These are phyloP conservation scores for Ooceraea biroi DNA, from an alignment of 1,140 invertebrate genomes.

Conservation along the genomic window DNA sequence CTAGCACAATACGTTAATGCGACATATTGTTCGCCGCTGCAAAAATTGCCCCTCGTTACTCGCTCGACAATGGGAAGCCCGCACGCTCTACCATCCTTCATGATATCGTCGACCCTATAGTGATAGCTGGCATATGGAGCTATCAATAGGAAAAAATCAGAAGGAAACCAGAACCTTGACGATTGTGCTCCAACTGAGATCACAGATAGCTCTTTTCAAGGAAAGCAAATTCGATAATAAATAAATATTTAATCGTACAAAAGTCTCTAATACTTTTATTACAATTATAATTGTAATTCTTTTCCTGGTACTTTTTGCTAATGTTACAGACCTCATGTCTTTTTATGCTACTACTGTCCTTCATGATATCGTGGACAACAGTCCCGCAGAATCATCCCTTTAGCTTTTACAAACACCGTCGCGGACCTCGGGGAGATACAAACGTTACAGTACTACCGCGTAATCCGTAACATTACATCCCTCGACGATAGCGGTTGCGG, in stretches of 20 bases:
- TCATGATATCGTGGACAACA: slow-evolving; percentile 29
- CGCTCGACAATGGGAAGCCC: slow-evolving; percentile 77
- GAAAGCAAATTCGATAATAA: slow-evolving; percentile 55
- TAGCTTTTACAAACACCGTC: slow-evolving; percentile 39
- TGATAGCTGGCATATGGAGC: background rate
- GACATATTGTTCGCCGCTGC: slow-evolving; percentile 83
- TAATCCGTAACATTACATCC: slow-evolving; percentile 70
- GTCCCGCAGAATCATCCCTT: slow-evolving; percentile 50
- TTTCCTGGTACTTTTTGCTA: too few relatives aligned
- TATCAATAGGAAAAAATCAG: slow-evolving; percentile 19
- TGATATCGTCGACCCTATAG: slow-evolving; percentile 12
- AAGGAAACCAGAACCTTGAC: background rate
- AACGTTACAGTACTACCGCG: slow-evolving; percentile 61
- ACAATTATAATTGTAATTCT: too few relatives aligned
- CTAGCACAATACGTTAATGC: slow-evolving; percentile 85
- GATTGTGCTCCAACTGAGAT: slow-evolving; percentile 11
- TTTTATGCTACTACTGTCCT: too few relatives aligned
- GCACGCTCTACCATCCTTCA: background rate
- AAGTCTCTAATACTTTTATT: too few relatives aligned
- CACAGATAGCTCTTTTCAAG: background rate
- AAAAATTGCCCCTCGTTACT: slow-evolving; percentile 86
- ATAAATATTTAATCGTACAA: background rate
- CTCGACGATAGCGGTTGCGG: slow-evolving; percentile 36
- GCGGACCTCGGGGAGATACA: slow-evolving; percentile 42
- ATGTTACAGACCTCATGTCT: too few relatives aligned